These are phyloP conservation scores for Amniataba percoides DNA, from an alignment of 2,797 vertebrate genomes.

Conservation along the genomic window DNA sequence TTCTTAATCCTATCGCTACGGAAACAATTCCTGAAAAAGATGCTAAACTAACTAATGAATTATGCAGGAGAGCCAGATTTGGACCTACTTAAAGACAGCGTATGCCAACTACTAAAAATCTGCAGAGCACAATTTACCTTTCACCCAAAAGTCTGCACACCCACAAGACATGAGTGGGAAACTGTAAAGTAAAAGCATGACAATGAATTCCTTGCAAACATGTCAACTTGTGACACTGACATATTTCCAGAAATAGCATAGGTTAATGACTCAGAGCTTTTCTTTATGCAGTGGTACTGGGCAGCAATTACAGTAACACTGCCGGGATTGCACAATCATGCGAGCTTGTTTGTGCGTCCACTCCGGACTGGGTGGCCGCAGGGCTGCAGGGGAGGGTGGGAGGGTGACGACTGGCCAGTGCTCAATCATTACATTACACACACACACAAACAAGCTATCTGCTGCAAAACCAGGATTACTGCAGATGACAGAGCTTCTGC, in stretches of 20 bases:
- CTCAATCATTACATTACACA: slow-evolving; percentile 24
- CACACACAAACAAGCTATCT: slow-evolving; percentile 16
- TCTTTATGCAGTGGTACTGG: slow-evolving; percentile 47
- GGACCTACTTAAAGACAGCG: neutral
- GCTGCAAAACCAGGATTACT: slow-evolving; percentile 42
- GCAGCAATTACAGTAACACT: slow-evolving; percentile 56
- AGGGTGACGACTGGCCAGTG: slow-evolving; percentile 51
- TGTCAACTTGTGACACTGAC: slow-evolving; percentile 17
- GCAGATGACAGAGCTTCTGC: slow-evolving; percentile 42
- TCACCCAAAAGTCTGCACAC: neutral
- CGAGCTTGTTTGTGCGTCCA: slow-evolving; percentile 64
- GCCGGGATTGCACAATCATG: slow-evolving; percentile 73
- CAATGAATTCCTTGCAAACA: neutral
- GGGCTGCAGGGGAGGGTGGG: slow-evolving; percentile 28
- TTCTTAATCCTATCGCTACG: neutral
- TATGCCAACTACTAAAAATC: neutral
- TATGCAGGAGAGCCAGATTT: neutral
- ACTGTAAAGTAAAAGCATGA: neutral
- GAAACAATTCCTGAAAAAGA: slow-evolving; percentile 1
- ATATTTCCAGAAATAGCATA: slow-evolving; percentile 27
- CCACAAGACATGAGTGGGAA: neutral
- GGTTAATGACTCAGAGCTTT: slow-evolving; percentile 14
- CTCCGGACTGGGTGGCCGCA: slow-evolving; percentile 51
- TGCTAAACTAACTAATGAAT: neutral
- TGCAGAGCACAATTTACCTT: neutral